Conservation (phyloP, 1,140 invertebrate genomes). For the Rhagoletis pomonella region DNA sequence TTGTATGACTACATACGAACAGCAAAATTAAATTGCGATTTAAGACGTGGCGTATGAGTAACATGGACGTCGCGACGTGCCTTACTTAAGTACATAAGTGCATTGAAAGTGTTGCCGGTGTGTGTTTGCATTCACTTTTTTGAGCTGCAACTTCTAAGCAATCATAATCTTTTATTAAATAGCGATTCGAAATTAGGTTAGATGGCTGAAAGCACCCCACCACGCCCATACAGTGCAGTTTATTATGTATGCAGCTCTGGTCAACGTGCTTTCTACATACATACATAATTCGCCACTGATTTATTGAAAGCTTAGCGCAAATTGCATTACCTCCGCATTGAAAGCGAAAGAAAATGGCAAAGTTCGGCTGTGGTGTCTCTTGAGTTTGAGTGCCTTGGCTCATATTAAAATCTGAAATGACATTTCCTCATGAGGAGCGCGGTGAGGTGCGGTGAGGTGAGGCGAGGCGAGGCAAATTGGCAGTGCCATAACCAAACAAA, state of each 20-base stretch:
- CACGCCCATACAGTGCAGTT: not conserved
- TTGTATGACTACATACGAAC: not conserved
- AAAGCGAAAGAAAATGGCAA: not conserved
- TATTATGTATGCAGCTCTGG: not conserved
- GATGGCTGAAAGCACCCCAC: no score
- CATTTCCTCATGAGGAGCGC: not conserved
- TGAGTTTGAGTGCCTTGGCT: not conserved
- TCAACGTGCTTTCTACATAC: not conserved
- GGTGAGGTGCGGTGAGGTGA: no score
- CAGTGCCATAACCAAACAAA: not conserved
- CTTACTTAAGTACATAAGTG: no score
- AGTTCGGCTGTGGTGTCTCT: not conserved
- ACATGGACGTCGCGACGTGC: not conserved
- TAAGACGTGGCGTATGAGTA: constrained; percentile 4
- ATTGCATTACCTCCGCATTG: not conserved
- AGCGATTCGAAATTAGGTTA: not conserved
- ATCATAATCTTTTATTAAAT: not conserved
- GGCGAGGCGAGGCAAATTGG: no score
- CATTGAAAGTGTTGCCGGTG: not conserved
- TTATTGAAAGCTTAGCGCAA: not conserved
- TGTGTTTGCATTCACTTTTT: not conserved
- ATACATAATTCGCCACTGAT: not conserved
- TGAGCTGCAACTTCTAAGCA: not conserved
- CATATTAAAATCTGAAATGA: not conserved
- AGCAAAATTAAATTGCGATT: not conserved